Evolutionary conservation across 2,113 vertebrate species (phyloP).

Genomic region (Lipophrys pholis): DNA sequence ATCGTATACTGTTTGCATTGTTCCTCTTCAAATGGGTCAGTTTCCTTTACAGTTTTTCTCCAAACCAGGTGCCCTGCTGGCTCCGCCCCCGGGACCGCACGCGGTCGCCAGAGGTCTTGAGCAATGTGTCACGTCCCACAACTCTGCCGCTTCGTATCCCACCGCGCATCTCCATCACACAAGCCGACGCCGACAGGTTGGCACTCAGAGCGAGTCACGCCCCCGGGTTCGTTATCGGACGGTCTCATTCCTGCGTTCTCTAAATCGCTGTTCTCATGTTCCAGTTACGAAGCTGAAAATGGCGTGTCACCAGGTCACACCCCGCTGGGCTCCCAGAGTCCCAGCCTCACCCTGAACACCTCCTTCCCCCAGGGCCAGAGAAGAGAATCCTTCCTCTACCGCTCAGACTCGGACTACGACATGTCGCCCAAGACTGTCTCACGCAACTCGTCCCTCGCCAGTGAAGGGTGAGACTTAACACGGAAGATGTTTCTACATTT

Average conservation of each 20-base stretch:
- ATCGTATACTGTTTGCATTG: too few relatives aligned
- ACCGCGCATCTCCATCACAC: conserved; percentile 88
- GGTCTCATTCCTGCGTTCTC: background rate
- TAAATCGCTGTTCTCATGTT: background rate
- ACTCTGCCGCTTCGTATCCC: conserved; percentile 86
- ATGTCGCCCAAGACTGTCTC: conserved; percentile 91
- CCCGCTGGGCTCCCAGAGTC: conserved; percentile 85
- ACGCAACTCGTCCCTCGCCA: conserved; percentile 90
- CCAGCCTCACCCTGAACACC: conserved; percentile 84
- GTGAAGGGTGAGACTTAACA: conserved; percentile 85
- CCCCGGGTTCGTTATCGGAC: background rate
- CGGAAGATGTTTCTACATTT: background rate
- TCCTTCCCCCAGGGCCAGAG: conserved; percentile 86
- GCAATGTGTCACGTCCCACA: conserved; percentile 80
- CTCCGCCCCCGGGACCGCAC: conserved; percentile 82
- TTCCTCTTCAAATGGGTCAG: too few relatives aligned
- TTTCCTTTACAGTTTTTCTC: background rate
- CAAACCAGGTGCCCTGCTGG: conserved; percentile 83
- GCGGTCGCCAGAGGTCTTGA: conserved; percentile 80
- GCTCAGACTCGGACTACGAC: conserved; percentile 92
- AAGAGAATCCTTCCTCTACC: conserved; percentile 93
- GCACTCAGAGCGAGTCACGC: background rate
- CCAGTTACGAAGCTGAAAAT: conserved; percentile 91
- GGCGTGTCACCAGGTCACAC: conserved; percentile 82
- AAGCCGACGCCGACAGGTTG: conserved; percentile 84